Conservation (phyloP, 2,888 invertebrate genomes). For the Panorpa germanica region DNA sequence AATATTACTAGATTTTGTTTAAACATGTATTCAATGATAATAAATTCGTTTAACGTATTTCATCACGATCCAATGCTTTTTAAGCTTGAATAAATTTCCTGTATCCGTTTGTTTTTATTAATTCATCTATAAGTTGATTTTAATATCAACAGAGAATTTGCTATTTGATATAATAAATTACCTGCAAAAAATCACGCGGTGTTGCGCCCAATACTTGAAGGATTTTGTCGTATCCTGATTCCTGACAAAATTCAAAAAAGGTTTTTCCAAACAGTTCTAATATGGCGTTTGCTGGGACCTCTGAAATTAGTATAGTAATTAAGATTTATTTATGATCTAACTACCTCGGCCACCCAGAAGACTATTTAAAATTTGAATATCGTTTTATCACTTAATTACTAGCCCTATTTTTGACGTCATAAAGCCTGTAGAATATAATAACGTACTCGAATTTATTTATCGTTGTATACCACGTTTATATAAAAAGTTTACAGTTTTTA, state of each 20-base stretch:
- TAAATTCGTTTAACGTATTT: too few relatives aligned
- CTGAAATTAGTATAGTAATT: constrained; percentile 27
- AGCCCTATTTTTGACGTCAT: too few relatives aligned
- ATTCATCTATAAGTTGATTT: not conserved
- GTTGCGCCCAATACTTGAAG: constrained; percentile 87
- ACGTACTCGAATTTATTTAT: not conserved
- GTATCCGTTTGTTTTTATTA: too few relatives aligned
- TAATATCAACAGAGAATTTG: not conserved
- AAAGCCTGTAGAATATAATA: not conserved
- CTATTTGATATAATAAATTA: constrained; percentile 19
- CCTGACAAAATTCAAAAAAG: constrained; percentile 92
- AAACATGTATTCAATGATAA: too few relatives aligned
- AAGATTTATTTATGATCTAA: constrained; percentile 1
- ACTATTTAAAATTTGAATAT: not conserved
- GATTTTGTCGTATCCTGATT: constrained; percentile 93
- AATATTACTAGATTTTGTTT: too few relatives aligned
- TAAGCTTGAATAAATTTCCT: too few relatives aligned
- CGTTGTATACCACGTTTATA: too few relatives aligned
- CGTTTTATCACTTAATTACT: constrained; percentile 1
- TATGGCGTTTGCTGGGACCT: constrained; percentile 77
- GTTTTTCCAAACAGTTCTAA: constrained; percentile 83
- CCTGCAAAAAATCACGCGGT: constrained; percentile 86
- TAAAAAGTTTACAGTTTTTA: too few relatives aligned
- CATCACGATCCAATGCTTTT: too few relatives aligned
- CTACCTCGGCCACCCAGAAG: not conserved